Conservation (phyloP, 2,797 vertebrate species). For the Hippoglossus hippoglossus region DNA sequence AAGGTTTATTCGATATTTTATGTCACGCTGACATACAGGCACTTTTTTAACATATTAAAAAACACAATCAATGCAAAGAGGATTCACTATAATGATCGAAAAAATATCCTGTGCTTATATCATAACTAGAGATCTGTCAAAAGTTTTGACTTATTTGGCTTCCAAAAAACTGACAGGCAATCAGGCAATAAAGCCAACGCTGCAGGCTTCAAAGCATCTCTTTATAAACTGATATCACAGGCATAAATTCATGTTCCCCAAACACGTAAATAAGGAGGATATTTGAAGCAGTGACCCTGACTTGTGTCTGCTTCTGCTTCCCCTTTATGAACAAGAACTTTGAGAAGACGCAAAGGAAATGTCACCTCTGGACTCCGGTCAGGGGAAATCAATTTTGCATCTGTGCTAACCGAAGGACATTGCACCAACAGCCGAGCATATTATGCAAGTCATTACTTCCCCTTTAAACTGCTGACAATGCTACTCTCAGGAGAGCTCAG, state of each 20-base stretch:
- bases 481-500: slow-evolving; percentile 35
- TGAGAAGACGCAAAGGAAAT: slow-evolving; percentile 43
- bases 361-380: slow-evolving; percentile 46
- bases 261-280: slow-evolving; percentile 2
- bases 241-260: neutral
- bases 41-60: too few species aligned
- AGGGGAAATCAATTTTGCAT: slow-evolving; percentile 45
- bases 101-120: too few species aligned
- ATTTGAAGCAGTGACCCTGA: slow-evolving; percentile 23
- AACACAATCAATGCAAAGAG: too few species aligned
- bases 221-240: neutral
- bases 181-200: neutral
- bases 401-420: slow-evolving; percentile 39
- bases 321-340: slow-evolving; percentile 16
- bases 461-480: slow-evolving; percentile 56
- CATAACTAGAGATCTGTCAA: neutral
- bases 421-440: slow-evolving; percentile 40
- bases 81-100: too few species aligned
- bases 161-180: slow-evolving; percentile 10
- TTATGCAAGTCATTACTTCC: slow-evolving; percentile 50
- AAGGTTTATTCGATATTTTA: too few species aligned
- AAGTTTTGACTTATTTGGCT: slow-evolving; percentile 5
- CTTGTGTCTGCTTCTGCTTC: slow-evolving; percentile 34
- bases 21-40: too few species aligned
- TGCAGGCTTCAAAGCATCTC: slow-evolving; percentile 3